Conservation (phyloP, 2,113 vertebrate species). For the western clawed frog (Xenopus tropicalis) region UCB_Xtro_10.0 CM004444.2:104099501-104100000, state of each 20-base stretch:
- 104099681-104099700: slow-evolving; percentile 17
- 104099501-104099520: slow-evolving; percentile 9
- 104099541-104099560: slow-evolving; percentile 4
- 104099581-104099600: background rate
- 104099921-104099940: background rate
- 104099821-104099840: slow-evolving; percentile 29
- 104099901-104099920: slow-evolving; percentile 21
- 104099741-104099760: slow-evolving; percentile 36
- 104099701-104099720: slow-evolving; percentile 7
- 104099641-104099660: slow-evolving; percentile 7
- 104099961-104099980: background rate
- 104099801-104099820: slow-evolving; percentile 36
- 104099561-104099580: slow-evolving; percentile 7
- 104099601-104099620: background rate
- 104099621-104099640: slow-evolving; percentile 5
- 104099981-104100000: background rate
- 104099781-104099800: slow-evolving; percentile 38
- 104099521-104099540: slow-evolving; percentile 1
- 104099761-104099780: slow-evolving; percentile 35
- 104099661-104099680: slow-evolving; percentile 11
- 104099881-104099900: slow-evolving; percentile 8
- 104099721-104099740: slow-evolving; percentile 29
- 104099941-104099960: slow-evolving; percentile 3
- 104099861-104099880: background rate
- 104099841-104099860: slow-evolving; percentile 28